Evolutionary conservation across 30 jellyfish, hydroid and myxozoan species (phyloP), one percentile per base, ranked within the genome.

Genomic region (Pelagia noctiluca): DNA sequence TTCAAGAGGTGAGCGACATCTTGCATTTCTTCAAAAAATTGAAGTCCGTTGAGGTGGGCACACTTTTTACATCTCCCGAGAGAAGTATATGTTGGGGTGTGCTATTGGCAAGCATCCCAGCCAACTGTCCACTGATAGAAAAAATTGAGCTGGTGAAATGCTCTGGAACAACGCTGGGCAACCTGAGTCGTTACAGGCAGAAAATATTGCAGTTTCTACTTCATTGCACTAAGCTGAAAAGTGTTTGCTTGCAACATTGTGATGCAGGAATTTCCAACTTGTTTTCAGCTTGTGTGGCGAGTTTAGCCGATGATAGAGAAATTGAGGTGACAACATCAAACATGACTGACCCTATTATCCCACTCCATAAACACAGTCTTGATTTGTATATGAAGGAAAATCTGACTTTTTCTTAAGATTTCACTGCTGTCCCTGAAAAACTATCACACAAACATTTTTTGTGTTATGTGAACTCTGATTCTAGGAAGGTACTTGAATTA

Each of bases 61-160:
- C 88, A 12, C 25, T 84, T 34, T 72, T 84, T 36, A 28, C 61
- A 8, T 57, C 88, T 24, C 88, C 62, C 11, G 82, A 84, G 10
- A 57, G 63, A 18, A 73, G 82, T 46, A 31, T 12, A 18, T 10
- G 66, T 25, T 84, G 94, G 94, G 53, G 42, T 16, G 29, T 24
- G 7, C 61, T 84, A 2, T 34, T 84, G 3, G 18, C 67, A 23
- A 71, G 83, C 75, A 35, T 71, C 28, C 67, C 80, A 8, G 63
- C 50, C n/a, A 57, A 84, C 34, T 84, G 94, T 60, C 80, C 54
- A 7, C 32, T 24, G 8, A 8, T 84, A 7, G 76, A 73, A 42
- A 63, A 75, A n/a, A 13, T 84, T 23, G 62, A 60, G 19, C 65
- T 84, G 16, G 49, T 84, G 38, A 84, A 74, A 47, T 84, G 94